These are phyloP conservation scores for Poecilia latipinna DNA, from an alignment of 2,113 vertebrate species.

Conservation along the genomic window DNA sequence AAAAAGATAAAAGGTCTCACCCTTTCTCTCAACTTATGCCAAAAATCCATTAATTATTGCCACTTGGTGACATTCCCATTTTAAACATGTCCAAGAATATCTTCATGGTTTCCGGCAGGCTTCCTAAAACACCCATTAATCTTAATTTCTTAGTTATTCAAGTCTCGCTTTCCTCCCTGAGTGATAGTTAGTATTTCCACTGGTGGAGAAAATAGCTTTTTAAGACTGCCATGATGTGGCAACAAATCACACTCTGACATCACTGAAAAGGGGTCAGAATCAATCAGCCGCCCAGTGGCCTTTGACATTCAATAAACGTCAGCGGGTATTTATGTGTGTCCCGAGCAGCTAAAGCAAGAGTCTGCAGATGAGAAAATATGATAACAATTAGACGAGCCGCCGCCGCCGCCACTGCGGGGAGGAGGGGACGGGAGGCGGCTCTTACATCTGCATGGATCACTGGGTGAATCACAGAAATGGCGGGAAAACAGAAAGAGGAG, in stretches of 20 bases:
- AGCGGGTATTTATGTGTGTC: constrained; percentile 67
- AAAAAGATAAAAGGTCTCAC: neutral
- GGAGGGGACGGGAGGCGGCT: too few relatives aligned
- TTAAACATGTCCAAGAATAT: constrained; percentile 62
- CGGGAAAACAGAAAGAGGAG: constrained; percentile 14
- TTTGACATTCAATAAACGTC: constrained; percentile 81
- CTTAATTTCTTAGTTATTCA: constrained; percentile 73
- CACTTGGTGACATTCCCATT: constrained; percentile 51
- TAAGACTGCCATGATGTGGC: constrained; percentile 74
- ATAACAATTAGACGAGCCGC: constrained; percentile 69
- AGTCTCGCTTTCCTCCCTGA: constrained; percentile 61
- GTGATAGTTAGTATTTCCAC: constrained; percentile 76
- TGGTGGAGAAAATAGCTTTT: constrained; percentile 76
- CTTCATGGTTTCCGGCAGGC: constrained; percentile 68
- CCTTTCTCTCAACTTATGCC: constrained; percentile 36
- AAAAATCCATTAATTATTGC: constrained; percentile 68
- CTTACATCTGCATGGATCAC: constrained; percentile 70
- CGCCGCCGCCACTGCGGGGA: neutral
- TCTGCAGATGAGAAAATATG: constrained; percentile 69
- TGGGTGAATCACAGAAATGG: constrained; percentile 22
- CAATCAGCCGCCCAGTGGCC: constrained; percentile 73
- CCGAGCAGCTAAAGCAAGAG: constrained; percentile 66
- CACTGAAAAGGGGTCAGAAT: constrained; percentile 72
- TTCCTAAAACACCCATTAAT: constrained; percentile 80
- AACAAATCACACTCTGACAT: constrained; percentile 78